Evolutionary conservation across 64 coral and sea anemone genomes (phyloP).

Genomic region (Montipora foliosa): DNA sequence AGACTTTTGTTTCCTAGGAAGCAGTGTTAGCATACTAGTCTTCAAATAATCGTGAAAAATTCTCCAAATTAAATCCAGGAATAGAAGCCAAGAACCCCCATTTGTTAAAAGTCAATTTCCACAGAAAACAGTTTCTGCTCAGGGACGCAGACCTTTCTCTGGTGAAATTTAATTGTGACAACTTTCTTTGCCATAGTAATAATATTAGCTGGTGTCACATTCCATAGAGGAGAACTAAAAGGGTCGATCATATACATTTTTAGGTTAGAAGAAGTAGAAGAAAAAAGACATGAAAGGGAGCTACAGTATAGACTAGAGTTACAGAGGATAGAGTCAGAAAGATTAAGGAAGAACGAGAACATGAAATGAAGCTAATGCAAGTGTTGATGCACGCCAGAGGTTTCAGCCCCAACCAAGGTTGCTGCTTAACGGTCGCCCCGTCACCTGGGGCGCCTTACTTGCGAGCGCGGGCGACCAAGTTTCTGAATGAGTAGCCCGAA

Average conservation of each 20-base stretch:
- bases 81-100: not conserved
- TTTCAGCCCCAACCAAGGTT: not conserved
- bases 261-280: not conserved
- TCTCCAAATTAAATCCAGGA: not conserved
- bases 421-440: too few relatives aligned
- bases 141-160: slow-evolving; percentile 10
- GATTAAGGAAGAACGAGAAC: not conserved
- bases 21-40: slow-evolving; percentile 11
- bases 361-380: not conserved
- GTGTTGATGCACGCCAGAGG: not conserved
- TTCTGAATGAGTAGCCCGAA: too few relatives aligned
- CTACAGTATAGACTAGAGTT: not conserved
- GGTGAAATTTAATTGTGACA: slow-evolving; percentile 23
- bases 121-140: slow-evolving; percentile 14
- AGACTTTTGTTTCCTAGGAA: slow-evolving; percentile 18
- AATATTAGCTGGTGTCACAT: not conserved
- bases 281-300: not conserved
- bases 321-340: not conserved
- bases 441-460: too few relatives aligned
- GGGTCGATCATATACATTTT: not conserved
- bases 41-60: not conserved
- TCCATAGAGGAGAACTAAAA: slow-evolving; percentile 4
- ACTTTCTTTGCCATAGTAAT: slow-evolving; percentile 18
- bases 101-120: slow-evolving; percentile 16
- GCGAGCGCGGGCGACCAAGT: too few relatives aligned